Evolutionary conservation across 2,113 vertebrate genomes (phyloP).

Genomic region (Oryzias celebensis): DNA sequence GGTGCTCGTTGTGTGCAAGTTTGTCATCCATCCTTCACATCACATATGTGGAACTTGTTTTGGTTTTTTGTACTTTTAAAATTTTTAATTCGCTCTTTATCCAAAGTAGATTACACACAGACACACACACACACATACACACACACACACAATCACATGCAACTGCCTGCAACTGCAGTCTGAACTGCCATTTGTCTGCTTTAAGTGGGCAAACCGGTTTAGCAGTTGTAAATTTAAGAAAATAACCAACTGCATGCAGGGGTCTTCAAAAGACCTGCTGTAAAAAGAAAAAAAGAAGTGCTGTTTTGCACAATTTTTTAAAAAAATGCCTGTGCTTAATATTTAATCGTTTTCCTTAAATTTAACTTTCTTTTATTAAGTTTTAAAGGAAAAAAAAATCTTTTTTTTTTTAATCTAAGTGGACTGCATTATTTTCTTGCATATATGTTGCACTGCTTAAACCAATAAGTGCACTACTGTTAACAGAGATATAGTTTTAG

Average conservation of each 20-base stretch:
- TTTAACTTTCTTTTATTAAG: constrained; percentile 71
- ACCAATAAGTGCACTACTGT: constrained; percentile 87
- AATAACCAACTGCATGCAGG: constrained; percentile 60
- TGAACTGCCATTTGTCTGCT: constrained; percentile 63
- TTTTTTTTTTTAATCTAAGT: constrained; percentile 74
- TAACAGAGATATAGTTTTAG: constrained; percentile 84
- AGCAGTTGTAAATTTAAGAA: constrained; percentile 63
- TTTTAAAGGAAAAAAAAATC: constrained; percentile 72
- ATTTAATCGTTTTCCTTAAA: constrained; percentile 77
- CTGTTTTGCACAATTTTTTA: constrained; percentile 81
- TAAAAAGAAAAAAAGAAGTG: constrained; percentile 69
- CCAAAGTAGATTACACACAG: constrained; percentile 56
- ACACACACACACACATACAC: constrained; percentile 42
- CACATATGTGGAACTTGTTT: constrained; percentile 64
- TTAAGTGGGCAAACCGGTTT: constrained; percentile 58
- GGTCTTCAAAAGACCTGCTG: constrained; percentile 61
- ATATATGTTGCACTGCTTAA: constrained; percentile 86
- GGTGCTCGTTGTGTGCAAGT: constrained; percentile 66
- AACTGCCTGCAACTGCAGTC: constrained; percentile 75
- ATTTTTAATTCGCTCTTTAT: constrained; percentile 57
- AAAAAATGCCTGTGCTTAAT: constrained; percentile 81
- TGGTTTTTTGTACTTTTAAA: constrained; percentile 58
- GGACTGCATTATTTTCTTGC: constrained; percentile 84
- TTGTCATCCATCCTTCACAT: constrained; percentile 66
- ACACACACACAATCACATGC: constrained; percentile 51